These are phyloP conservation scores for Epizoanthus fatuus DNA, from an alignment of 92 coral and sea anemone genomes.

Conservation along the genomic window DNA sequence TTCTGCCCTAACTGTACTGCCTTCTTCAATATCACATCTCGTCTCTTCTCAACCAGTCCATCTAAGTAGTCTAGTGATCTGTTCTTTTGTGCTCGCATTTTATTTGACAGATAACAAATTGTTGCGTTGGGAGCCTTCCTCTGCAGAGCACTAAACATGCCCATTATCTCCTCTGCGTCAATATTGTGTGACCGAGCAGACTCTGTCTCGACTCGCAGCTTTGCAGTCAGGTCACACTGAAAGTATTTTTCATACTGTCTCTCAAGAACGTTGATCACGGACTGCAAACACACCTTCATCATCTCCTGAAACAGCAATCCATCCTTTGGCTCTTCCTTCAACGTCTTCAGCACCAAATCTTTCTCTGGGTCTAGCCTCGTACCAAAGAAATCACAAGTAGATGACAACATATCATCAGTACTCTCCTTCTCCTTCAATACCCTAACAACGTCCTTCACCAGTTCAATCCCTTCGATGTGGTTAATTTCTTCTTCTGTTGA, in stretches of 20 bases:
- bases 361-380: neutral
- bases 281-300: slow-evolving; percentile 2
- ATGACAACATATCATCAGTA: neutral
- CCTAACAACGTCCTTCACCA: neutral
- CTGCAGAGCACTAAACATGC: neutral
- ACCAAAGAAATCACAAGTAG: neutral
- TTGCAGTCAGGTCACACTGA: neutral
- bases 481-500: neutral
- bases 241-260: neutral
- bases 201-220: neutral
- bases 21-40: too few relatives aligned
- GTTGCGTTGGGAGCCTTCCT: neutral
- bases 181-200: neutral
- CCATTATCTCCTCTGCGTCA: too few relatives aligned
- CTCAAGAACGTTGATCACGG: neutral
- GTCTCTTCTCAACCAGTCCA: too few relatives aligned
- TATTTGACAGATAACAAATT: neutral
- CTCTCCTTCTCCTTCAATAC: neutral
- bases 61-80: too few relatives aligned
- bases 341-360: neutral
- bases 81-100: neutral
- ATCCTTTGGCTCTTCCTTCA: neutral
- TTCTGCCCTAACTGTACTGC: too few relatives aligned
- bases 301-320: neutral
- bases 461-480: neutral